Base-by-base conservation (phyloP, 2,888 invertebrate species). In the Pecten maximus region DNA sequence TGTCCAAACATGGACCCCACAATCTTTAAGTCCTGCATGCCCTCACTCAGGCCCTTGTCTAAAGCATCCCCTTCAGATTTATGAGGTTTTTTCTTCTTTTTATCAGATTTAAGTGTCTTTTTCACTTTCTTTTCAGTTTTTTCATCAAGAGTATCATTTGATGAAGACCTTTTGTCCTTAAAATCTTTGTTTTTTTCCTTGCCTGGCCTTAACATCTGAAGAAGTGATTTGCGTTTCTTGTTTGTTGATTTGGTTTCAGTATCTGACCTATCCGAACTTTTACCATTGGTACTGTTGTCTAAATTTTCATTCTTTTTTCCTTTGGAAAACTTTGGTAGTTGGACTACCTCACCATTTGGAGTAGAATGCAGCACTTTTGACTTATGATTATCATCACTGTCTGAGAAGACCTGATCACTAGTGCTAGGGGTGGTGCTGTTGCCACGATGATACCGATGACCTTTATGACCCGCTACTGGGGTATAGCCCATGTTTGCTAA, bases 161-260 rank as follows among this genome's bases (percentile, higher is more conserved):
- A 93, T 40, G 95, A 94, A 2, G 94, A 94, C 39, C 94, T 93
- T 89, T 94, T 95, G 44, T 94, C 94, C 90, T 95, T 94, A 16
- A 74, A 74, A 2, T 94, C 95, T 74, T 94, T 93, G 89, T 90
- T 92, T 88, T 93, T 92, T 44, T 95, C 94, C 93, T 96, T 96
- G n/a, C 93, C 93, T 12, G 95, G 94, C 44, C 93, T 90, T 16
- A 95, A 91, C 91, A 95, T 93, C 48, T 94, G 93, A 35, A 96
- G 92, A 3, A 96, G 92, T 15, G 96, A 95, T 89, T 94, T 94
- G 88, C 95, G 94, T 91, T 96, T 96, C 89, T 96, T 93, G 40
- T 92, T 91, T 8, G 91, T 90, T 60, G 93, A 93, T 87, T 92
- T 93, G 40, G 48, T 44, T 16, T 90, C 90, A 44, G 74, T 88